Evolutionary conservation across 2,797 vertebrate genomes (phyloP).

Genomic region (Paramormyrops hopkinsi): DNA sequence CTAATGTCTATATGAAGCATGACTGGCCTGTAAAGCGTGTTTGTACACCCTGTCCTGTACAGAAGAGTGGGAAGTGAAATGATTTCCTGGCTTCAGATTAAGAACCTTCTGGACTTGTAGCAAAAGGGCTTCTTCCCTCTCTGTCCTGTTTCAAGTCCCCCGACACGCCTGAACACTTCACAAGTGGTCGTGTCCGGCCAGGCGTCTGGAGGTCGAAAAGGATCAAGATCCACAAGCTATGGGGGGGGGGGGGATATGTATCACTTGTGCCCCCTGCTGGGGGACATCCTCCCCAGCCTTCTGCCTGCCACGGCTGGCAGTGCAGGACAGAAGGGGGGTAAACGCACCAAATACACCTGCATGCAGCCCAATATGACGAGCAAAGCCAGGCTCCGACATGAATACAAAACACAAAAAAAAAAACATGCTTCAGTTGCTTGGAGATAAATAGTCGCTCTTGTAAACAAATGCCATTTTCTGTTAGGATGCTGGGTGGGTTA

Average conservation of each 20-base stretch:
- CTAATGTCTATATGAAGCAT: background rate
- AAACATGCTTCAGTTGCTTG: slow-evolving; percentile 34
- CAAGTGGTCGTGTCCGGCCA: background rate
- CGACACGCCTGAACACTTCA: background rate
- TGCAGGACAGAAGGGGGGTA: background rate
- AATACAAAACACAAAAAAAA: slow-evolving; percentile 47
- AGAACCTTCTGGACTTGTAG: background rate
- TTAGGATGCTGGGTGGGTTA: background rate
- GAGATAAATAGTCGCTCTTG: slow-evolving; percentile 8
- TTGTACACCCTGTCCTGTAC: background rate
- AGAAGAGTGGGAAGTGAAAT: background rate
- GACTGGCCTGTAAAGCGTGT: background rate
- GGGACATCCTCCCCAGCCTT: background rate
- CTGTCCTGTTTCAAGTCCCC: background rate
- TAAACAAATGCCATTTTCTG: background rate
- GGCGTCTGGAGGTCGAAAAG: background rate
- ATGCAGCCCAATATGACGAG: slow-evolving; percentile 68
- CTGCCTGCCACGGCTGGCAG: background rate
- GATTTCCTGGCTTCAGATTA: background rate
- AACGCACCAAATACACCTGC: slow-evolving; percentile 53
- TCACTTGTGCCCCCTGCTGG: background rate
- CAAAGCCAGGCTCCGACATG: slow-evolving; percentile 60
- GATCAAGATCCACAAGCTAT: background rate
- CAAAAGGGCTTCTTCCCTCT: background rate
- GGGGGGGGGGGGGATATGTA: background rate